Percentiles rank a stretch among this genome's conserved stretches.
Conservation (phyloP, 2,113 vertebrate genomes). For the Pelusios castaneus region DNA sequence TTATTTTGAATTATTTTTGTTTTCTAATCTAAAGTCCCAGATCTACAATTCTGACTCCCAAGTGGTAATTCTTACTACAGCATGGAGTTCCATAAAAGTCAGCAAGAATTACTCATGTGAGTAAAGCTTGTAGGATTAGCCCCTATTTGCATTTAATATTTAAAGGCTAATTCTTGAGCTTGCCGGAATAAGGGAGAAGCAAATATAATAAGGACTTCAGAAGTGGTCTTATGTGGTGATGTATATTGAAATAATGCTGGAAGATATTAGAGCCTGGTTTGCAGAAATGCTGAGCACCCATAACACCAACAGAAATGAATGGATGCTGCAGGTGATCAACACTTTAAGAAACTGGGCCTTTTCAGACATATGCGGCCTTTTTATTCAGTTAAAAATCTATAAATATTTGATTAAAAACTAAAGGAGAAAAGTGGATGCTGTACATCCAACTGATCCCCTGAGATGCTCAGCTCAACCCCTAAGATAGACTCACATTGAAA, state of each 20-base stretch:
- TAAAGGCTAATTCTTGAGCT: background rate
- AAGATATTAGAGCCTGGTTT: background rate
- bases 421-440: background rate
- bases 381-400: background rate
- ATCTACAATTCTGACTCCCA: background rate
- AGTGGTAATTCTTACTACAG: background rate
- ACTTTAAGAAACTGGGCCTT: background rate
- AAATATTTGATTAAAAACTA: background rate
- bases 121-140: background rate
- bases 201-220: background rate
- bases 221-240: background rate
- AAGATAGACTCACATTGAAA: background rate
- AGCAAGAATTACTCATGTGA: background rate
- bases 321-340: background rate
- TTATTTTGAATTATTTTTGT: background rate
- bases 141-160: background rate
- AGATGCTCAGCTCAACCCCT: background rate
- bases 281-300: background rate
- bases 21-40: background rate
- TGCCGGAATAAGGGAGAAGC: background rate
- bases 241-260: background rate
- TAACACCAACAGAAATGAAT: background rate
- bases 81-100: background rate
- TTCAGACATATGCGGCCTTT: background rate
- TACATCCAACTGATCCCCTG: background rate